Conservation (phyloP, 2,797 vertebrate genomes). For the Arremon brunneinucha region DNA sequence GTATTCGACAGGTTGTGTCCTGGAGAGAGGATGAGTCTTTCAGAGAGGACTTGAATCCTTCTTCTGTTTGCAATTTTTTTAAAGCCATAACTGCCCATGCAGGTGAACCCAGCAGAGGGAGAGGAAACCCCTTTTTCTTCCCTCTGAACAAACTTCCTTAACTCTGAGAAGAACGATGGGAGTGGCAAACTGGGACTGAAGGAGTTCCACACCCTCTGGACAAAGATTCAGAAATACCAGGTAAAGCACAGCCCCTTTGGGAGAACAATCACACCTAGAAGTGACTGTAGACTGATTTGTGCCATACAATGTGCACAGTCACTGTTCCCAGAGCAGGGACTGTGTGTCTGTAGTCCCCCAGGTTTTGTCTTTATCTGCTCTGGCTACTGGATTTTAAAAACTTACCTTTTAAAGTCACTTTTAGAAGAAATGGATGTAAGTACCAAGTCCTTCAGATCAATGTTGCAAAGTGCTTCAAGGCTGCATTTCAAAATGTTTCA, state of each 20-base stretch:
- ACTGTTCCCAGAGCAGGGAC: neutral
- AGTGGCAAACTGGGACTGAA: conserved; percentile 85
- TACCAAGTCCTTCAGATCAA: neutral
- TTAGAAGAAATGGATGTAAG: neutral
- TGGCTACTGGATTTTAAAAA: neutral
- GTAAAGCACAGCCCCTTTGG: conserved; percentile 54
- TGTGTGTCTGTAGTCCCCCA: neutral
- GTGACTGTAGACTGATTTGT: neutral
- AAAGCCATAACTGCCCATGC: neutral
- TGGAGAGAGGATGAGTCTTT: neutral
- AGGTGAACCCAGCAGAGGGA: neutral
- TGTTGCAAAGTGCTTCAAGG: fast-evolving
- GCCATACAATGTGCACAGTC: fast-evolving
- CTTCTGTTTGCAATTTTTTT: neutral
- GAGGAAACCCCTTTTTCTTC: neutral
- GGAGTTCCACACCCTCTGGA: conserved; percentile 88
- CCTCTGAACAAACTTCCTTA: conserved; percentile 56
- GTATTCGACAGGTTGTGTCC: neutral
- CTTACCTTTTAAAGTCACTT: neutral
- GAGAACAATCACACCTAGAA: fast-evolving
- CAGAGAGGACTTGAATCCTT: neutral
- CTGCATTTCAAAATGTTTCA: neutral
- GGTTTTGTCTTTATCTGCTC: neutral
- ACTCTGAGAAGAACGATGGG: conserved; percentile 77
- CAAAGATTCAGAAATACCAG: conserved; percentile 85